Base-by-base conservation (phyloP, 2,113 vertebrate species). In the Arothron firmamentum region DNA sequence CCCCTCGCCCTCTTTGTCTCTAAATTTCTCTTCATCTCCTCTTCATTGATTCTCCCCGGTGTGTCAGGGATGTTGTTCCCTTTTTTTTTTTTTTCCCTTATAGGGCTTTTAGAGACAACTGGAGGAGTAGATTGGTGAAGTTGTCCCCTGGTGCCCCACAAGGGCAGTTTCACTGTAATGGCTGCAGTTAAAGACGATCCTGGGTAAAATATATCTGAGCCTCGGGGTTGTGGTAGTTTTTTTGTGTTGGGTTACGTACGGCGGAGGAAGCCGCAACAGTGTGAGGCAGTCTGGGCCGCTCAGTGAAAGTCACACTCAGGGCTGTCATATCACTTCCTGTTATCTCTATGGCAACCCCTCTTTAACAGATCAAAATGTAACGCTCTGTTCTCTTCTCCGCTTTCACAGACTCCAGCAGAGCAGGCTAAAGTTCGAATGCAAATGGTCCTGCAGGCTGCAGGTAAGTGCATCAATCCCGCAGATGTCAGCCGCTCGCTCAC, bases 381-480 rank as follows among this genome's bases (percentile, higher is more conserved):
- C 25, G 4, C 12, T 38, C 34, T 38, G 34, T 38, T 38, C 34
- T 38, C 41, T 5, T 63, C 17, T 68, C 3, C 25, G 25, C 25
- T 66, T 15, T 57, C 61, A 16, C 88, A 99, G 97, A 93, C 94
- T 66, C 93, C 95, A 70, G 92, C 94, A 43, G 95, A 98, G 70
- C 96, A 98, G 81, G 95, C 95, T 74, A 98, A 98, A 75, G 94
- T 93, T 57, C 92, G 95, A 74, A 88, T 99, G 34, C 96, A 97
- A 52, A 70, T 97, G 85, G 94, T 97, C 28, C 92, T 98, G 11
- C 93, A 98, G 92, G 95, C 96, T 77, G 96, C 95, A 87, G 97
- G 97, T 99, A 92, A 89, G 93, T 52, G 17, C 18, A 10, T 61
- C 62, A 20, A 21, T 13, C 25, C 48, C 56, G 3, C 43, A 45